These are phyloP conservation scores for Gymnarchus niloticus DNA, from an alignment of 2,113 vertebrate genomes.

Conservation along the genomic window DNA sequence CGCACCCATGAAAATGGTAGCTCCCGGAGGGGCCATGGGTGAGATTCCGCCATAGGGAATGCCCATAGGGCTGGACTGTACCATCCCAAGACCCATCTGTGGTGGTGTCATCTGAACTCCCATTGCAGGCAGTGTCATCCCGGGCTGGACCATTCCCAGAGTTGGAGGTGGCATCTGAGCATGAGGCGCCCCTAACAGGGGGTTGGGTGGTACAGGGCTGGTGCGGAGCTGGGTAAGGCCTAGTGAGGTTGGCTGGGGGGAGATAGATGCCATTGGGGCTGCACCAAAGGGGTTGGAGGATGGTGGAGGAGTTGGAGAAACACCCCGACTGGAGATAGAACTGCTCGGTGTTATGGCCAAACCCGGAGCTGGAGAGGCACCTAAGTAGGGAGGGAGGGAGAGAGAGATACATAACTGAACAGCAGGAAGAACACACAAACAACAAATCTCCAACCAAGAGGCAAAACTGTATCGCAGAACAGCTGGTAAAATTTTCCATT, in stretches of 20 bases:
- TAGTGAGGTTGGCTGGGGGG: conserved; percentile 66
- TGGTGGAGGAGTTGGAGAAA: conserved; percentile 58
- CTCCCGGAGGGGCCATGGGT: conserved; percentile 57
- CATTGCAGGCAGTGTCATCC: conserved; percentile 56
- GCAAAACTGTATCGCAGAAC: neutral
- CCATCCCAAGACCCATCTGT: conserved; percentile 59
- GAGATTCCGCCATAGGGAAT: conserved; percentile 69
- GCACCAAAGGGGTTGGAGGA: conserved; percentile 55
- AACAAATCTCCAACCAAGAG: neutral
- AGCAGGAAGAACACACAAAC: neutral
- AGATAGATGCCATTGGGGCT: conserved; percentile 57
- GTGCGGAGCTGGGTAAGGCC: conserved; percentile 77
- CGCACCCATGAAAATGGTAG: conserved; percentile 54
- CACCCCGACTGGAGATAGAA: conserved; percentile 61
- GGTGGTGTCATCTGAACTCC: conserved; percentile 50
- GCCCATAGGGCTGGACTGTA: conserved; percentile 69
- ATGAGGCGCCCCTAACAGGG: conserved; percentile 55
- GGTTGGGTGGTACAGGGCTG: conserved; percentile 75
- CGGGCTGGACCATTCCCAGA: conserved; percentile 54
- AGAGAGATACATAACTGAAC: neutral
- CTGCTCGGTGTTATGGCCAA: conserved; percentile 59
- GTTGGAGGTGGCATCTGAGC: conserved; percentile 43
- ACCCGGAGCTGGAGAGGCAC: conserved; percentile 59
- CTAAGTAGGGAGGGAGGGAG: conserved; percentile 32
- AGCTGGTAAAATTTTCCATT: neutral